phyloP scores from a whole-genome alignment of 1,140 invertebrate species.

The Caenorhabditis briggsae region DNA sequence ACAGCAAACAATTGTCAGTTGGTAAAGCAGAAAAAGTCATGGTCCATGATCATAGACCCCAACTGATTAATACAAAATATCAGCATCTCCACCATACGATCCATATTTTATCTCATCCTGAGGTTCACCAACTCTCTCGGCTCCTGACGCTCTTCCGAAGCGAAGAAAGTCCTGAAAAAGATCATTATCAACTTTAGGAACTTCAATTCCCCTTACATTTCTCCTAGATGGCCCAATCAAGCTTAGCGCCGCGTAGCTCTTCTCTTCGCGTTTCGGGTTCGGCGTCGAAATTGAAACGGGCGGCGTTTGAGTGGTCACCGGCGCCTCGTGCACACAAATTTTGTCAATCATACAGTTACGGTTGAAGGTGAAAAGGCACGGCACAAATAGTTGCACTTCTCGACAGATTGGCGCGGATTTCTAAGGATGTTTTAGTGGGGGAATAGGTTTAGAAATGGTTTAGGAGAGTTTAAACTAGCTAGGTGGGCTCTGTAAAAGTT shows the following conservation, averaged over 20 bases:
- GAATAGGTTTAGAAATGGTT: neutral
- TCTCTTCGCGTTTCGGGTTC: neutral
- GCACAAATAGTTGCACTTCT: constrained; percentile 26
- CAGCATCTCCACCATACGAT: too few species aligned
- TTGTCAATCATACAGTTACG: constrained; percentile 37
- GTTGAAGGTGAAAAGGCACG: constrained; percentile 22
- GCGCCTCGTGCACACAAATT: constrained; percentile 17
- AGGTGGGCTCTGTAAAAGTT: neutral
- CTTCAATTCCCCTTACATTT: neutral
- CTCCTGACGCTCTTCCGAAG: constrained; percentile 51
- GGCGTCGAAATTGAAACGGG: neutral
- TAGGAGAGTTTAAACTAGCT: neutral
- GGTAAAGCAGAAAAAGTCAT: too few species aligned
- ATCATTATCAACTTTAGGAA: neutral
- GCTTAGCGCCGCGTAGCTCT: neutral
- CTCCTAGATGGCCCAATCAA: neutral
- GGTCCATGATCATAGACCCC: too few species aligned
- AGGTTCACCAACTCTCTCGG: neutral
- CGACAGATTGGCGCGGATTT: neutral
- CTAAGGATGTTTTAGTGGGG: neutral
- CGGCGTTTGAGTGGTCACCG: neutral
- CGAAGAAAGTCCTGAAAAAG: constrained; percentile 43
- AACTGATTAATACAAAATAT: too few species aligned
- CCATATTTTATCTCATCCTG: constrained; percentile 6
- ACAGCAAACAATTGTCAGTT: too few species aligned